Evolutionary conservation across 1,140 invertebrate genomes (phyloP).

Genomic region (Caerostris darwini): DNA sequence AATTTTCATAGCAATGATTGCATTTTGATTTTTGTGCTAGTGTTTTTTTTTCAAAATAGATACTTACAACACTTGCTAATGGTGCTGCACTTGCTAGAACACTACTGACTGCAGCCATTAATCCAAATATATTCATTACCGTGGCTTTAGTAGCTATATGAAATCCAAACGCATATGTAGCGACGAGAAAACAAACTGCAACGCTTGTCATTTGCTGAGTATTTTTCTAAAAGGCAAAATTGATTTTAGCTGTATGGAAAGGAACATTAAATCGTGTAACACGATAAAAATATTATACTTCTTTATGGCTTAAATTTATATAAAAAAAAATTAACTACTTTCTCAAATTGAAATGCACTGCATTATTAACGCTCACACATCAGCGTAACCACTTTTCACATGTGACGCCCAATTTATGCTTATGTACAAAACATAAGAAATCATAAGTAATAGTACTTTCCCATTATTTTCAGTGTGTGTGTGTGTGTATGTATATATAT

Average conservation of each 20-base stretch:
- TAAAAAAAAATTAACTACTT: no score
- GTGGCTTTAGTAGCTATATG: neutral
- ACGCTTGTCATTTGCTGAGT: neutral
- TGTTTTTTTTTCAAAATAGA: neutral
- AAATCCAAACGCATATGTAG: constrained; percentile 22
- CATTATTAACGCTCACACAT: no score
- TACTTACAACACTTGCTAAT: constrained; percentile 51
- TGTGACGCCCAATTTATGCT: no score
- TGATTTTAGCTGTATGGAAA: neutral
- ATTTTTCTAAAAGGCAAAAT: constrained; percentile 8
- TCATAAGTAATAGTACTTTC: no score
- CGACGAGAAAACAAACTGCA: constrained; percentile 1
- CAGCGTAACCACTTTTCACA: no score
- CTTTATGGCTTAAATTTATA: no score
- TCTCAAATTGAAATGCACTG: no score
- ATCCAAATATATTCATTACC: neutral
- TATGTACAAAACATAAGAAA: no score
- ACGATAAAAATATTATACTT: neutral
- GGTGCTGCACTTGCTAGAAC: constrained; percentile 31
- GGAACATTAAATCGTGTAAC: neutral
- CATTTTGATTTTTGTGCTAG: neutral
- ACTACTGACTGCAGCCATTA: constrained; percentile 16
- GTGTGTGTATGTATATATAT: no score
- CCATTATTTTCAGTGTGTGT: no score
- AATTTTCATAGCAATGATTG: neutral